Evolutionary conservation across 2,113 vertebrate species (phyloP).

Genomic region (Tachycineta bicolor): DNA sequence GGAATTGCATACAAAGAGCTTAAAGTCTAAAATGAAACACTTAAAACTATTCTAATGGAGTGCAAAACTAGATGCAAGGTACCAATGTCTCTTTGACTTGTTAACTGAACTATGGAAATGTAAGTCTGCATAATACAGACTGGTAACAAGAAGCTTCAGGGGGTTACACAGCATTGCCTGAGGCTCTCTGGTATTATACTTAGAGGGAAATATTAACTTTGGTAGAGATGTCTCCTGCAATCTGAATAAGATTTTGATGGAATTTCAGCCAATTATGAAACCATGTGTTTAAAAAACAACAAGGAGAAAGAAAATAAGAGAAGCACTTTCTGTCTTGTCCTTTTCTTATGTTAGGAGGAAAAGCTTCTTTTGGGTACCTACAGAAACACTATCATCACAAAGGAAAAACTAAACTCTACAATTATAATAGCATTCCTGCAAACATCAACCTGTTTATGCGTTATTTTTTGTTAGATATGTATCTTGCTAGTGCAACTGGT

Average conservation of each 20-base stretch:
- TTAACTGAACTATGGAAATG: constrained; percentile 72
- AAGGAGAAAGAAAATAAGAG: not conserved
- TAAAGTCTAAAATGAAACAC: constrained; percentile 56
- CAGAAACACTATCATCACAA: not conserved
- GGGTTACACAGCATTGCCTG: constrained; percentile 62
- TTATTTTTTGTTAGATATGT: not conserved
- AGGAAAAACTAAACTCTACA: not conserved
- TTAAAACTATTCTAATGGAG: constrained; percentile 64
- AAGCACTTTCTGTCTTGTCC: not conserved
- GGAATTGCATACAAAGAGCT: constrained; percentile 23
- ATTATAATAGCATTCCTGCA: not conserved
- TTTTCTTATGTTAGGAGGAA: not conserved
- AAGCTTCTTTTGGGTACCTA: not conserved
- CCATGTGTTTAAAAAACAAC: not conserved
- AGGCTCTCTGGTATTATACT: constrained; percentile 56
- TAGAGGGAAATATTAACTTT: constrained; percentile 61
- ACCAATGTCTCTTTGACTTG: constrained; percentile 61
- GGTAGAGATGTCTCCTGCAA: constrained; percentile 52
- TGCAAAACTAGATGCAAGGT: constrained; percentile 26
- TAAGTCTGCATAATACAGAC: constrained; percentile 49
- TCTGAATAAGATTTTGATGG: constrained; percentile 35
- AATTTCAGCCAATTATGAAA: not conserved
- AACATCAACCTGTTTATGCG: not conserved
- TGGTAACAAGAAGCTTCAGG: constrained; percentile 65
- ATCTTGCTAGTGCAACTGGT: not conserved